Base-by-base conservation (phyloP, 2,797 vertebrate species). In the Enteromius unitaeniatus region DNA sequence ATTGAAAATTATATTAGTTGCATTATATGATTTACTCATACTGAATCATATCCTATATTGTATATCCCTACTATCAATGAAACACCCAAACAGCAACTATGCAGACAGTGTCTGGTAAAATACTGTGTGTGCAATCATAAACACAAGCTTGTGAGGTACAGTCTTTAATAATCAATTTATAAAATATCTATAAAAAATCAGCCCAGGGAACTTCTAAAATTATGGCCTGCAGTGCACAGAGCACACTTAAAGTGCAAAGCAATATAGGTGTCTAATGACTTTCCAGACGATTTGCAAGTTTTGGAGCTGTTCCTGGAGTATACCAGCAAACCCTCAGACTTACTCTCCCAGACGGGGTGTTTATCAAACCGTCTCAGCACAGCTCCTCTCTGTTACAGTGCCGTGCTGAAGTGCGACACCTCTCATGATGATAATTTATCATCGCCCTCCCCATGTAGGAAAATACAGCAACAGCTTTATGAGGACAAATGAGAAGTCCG, bases 341-440 rank as follows among this genome's bases (percentile, higher is more conserved):
- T 65, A 40, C 53, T 47, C 78, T 80, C 80, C 58, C 72, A 64
- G 49, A 78, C 6, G 51, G 79, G 74, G 60, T 45, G 15, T 86
- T 88, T 47, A 82, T 80, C 28, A 83, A 65, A 26, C 69, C 15
- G 47, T 51, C 42, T 53, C 17, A 67, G 53, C 77, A 74, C 64
- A 76, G 37, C 53, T 47, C 21, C 53, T 40, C 64, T 76, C 53
- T 76, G 62, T 64, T 69, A 75, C 26, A 51, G 68, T 11, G 23
- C 49, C 21, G 8, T 19, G 51, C 55, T 86, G 84, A 85, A 74
- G 76, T n/a, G 6, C 73, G 42, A 68, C 21, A 1, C n/a, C 26
- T 86, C 86, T 70, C 86, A 87, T 78, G 74, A 73, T 53, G 60
- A 64, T 79, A 83, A 86, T 88, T 51, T 81, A 87, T 88, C 75